These are phyloP conservation scores for Ischnura elegans DNA, from an alignment of 2,888 invertebrate genomes.

Conservation along the genomic window DNA sequence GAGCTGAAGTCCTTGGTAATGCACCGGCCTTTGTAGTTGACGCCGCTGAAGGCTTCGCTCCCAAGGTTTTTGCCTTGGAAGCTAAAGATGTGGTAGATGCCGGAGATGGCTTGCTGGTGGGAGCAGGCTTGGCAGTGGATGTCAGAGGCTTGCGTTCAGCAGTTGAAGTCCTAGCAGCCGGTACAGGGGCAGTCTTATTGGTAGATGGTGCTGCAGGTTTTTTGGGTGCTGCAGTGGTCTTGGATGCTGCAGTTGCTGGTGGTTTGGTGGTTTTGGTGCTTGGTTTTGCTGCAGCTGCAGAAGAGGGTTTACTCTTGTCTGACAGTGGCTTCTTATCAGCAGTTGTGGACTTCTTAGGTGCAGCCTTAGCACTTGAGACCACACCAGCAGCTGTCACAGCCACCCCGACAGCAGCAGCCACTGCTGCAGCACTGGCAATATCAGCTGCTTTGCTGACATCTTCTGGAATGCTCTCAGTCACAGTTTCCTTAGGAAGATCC, in stretches of 20 bases:
- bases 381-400: conserved; percentile 74
- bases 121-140: conserved; percentile 71
- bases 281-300: conserved; percentile 74
- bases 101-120: conserved; percentile 71
- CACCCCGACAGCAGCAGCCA: conserved; percentile 70
- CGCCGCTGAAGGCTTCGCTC: conserved; percentile 70
- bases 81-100: conserved; percentile 72
- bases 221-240: conserved; percentile 70
- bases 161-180: conserved; percentile 71
- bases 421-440: conserved; percentile 72
- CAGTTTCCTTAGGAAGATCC: conserved; percentile 72
- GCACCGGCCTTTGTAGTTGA: conserved; percentile 72
- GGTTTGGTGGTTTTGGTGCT: conserved; percentile 74
- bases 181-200: conserved; percentile 70
- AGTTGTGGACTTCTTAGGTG: conserved; percentile 73
- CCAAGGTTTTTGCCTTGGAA: conserved; percentile 69
- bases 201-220: conserved; percentile 71
- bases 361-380: conserved; percentile 70
- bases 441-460: conserved; percentile 70
- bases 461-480: conserved; percentile 60
- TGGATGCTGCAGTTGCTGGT: conserved; percentile 71
- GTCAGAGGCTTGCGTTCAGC: conserved; percentile 71
- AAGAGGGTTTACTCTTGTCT: conserved; percentile 75
- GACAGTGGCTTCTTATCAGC: conserved; percentile 74
- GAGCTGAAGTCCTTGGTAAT: conserved; percentile 71